A percentile compares a stretch with the other conserved stretches of the same genome.
Evolutionary conservation across 1,140 invertebrate species (phyloP).

Genomic region (Cydia fagiglandana): DNA sequence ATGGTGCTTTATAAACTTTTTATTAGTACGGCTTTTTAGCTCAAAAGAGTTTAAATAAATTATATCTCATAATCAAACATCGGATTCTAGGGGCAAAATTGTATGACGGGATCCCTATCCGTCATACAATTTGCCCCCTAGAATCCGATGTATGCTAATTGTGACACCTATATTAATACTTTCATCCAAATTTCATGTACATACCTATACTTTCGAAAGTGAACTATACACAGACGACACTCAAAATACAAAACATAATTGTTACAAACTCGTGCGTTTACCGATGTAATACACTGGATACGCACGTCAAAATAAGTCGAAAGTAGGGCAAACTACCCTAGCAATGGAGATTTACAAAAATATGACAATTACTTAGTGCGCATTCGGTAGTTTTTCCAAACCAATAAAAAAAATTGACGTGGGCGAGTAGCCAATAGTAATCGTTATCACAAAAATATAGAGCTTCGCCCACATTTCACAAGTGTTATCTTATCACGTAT

Average conservation of each 20-base stretch:
- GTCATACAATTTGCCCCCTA: too few species aligned
- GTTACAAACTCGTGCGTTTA: not conserved
- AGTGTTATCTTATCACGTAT: slow-evolving; percentile 7
- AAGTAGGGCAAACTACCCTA: not conserved
- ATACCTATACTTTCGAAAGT: not conserved
- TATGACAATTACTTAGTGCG: not conserved
- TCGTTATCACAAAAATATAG: slow-evolving; percentile 25
- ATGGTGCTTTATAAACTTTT: not conserved
- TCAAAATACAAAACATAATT: slow-evolving; percentile 4
- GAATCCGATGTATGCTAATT: too few species aligned
- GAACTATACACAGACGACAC: not conserved
- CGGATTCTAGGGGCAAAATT: too few species aligned
- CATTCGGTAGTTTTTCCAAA: too few species aligned
- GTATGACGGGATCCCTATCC: too few species aligned
- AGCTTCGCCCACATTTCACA: slow-evolving; percentile 6
- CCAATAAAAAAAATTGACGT: not conserved
- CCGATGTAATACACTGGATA: not conserved
- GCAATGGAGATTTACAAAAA: too few species aligned
- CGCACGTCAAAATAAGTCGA: slow-evolving; percentile 5
- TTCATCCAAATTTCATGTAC: not conserved
- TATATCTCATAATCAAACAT: too few species aligned
- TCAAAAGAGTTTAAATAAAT: too few species aligned
- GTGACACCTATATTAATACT: too few species aligned
- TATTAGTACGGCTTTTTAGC: too few species aligned
- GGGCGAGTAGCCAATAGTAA: not conserved